Conservation (phyloP, 2,797 vertebrate genomes). For the Gobionotothen gibberifrons region DNA sequence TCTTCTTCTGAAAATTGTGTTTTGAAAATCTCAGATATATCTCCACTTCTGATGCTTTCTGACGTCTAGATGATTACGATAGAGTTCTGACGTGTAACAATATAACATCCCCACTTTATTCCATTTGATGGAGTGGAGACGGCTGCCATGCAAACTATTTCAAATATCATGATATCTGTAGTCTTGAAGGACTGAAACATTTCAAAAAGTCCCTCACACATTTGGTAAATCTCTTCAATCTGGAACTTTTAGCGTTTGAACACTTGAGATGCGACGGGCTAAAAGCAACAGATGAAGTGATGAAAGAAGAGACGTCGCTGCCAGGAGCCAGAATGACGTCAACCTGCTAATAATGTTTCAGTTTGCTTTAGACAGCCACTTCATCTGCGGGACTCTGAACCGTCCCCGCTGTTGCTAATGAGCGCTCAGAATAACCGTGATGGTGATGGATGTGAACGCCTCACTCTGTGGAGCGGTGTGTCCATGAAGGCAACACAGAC, state of each 20-base stretch:
- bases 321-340: not conserved
- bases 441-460: constrained; percentile 14
- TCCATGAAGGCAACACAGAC: constrained; percentile 23
- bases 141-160: constrained; percentile 6
- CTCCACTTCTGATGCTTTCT: not conserved
- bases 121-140: constrained; percentile 15
- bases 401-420: not conserved
- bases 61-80: not conserved
- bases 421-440: not conserved
- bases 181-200: constrained; percentile 5
- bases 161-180: not conserved
- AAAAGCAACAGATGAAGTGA: not conserved
- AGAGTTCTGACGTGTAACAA: constrained; percentile 20
- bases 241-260: constrained; percentile 2
- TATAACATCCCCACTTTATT: not conserved
- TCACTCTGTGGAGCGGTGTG: not conserved
- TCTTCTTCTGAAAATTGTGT: not conserved
- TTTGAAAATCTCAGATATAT: not conserved
- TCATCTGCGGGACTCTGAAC: not conserved
- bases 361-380: not conserved
- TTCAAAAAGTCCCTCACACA: constrained; percentile 7
- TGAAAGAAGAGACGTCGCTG: not conserved
- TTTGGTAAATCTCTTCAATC: constrained; percentile 8
- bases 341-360: not conserved
- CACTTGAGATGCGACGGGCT: not conserved